phyloP scores from a whole-genome alignment of 2,113 vertebrate genomes.

The Leptobrachium ailaonicum region DNA sequence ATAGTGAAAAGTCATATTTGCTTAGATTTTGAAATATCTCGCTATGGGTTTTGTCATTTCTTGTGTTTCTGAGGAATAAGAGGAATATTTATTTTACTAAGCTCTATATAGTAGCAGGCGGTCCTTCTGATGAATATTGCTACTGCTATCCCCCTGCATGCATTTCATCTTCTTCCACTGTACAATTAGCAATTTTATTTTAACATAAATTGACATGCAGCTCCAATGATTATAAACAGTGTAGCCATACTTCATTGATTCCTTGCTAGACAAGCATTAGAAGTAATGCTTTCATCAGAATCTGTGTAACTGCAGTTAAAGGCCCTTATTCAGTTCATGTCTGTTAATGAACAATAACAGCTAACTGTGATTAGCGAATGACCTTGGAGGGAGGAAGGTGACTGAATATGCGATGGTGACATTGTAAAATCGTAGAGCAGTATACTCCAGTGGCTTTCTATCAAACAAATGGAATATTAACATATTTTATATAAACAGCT shows the following conservation, averaged over 20 bases:
- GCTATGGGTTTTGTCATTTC: constrained; percentile 7
- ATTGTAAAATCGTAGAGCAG: neutral
- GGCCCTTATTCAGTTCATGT: constrained; percentile 5
- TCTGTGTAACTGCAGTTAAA: constrained; percentile 23
- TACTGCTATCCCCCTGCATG: neutral
- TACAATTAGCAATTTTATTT: constrained; percentile 25
- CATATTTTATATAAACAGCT: too few relatives aligned
- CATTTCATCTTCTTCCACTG: constrained; percentile 11
- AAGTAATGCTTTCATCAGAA: constrained; percentile 34
- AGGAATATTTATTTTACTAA: constrained; percentile 28
- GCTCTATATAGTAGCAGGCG: constrained; percentile 13
- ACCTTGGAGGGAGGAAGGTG: constrained; percentile 8
- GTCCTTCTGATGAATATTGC: constrained; percentile 2
- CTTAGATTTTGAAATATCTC: constrained; percentile 18
- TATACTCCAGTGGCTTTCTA: too few relatives aligned
- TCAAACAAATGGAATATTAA: too few relatives aligned
- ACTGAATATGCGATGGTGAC: neutral
- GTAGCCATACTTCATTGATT: constrained; percentile 34
- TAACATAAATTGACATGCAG: constrained; percentile 27
- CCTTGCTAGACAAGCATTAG: constrained; percentile 34
- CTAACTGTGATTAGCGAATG: constrained; percentile 5
- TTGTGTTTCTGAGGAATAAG: constrained; percentile 6
- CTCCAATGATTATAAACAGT: constrained; percentile 34
- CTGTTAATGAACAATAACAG: constrained; percentile 15
- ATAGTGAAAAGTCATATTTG: constrained; percentile 28